Base-by-base conservation (phyloP, 2,888 invertebrate species). In the Merodon equestris region DNA sequence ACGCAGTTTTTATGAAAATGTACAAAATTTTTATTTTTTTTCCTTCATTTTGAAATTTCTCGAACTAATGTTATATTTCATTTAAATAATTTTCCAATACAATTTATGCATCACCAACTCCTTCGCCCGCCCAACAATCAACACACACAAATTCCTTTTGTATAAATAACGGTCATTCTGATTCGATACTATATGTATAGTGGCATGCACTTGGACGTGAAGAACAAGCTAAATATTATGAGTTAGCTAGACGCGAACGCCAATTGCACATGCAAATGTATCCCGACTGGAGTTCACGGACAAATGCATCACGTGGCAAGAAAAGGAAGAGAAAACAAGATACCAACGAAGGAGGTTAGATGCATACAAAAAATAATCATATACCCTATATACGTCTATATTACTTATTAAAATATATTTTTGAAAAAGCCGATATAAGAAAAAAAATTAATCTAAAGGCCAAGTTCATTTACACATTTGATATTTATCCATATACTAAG, bases 151-250 rank as follows among this genome's bases (percentile, higher is more conserved):
- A 27, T 27, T 27, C 3, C 17, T 73, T 53, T 58, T 34, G 56
- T 61, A 75, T 50, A 48, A 71, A 76, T 58, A 50, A 75, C 56
- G 36, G 3, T 13, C 2, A 40, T 40, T n/a, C 40, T n/a, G 10
- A 9, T 40, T 40, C 10, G 3, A 40, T 40, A 40, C n/a, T 10
- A 54, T 19, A 36, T 5, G 45, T 50, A 72, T 83, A 98, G 97
- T 99, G 99, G 99, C 99, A 99, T 93, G 97, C 97, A 90, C 94
- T 99, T 93, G 96, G 97, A 91, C 95, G 97, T 91, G 97, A 97
- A 91, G 98, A 99, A 92, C 98, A 99, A 92, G 96, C 97, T 91
- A 98, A 98, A 93, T 98, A 99, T 94, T 98, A 98, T 93, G 98
- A 98, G 92, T 93, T 97, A 94, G 98, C 98, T 89, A 93, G 97